Percentiles rank a stretch among this genome's conserved stretches.
phyloP scores from a whole-genome alignment of 1,140 invertebrate genomes.

The Trinorchestia longiramus region DNA sequence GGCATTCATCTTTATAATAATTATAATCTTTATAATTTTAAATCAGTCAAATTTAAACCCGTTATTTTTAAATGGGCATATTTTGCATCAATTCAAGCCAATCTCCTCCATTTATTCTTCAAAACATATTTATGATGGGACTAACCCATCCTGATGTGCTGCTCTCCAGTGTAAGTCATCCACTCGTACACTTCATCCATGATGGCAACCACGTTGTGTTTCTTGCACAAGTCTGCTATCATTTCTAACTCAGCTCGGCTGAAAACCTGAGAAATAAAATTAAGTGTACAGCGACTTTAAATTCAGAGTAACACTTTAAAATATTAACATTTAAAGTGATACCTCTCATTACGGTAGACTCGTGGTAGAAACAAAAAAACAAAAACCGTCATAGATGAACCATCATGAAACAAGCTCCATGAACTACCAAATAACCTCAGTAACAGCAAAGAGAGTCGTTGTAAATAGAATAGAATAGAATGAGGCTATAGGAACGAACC shows the following conservation, averaged over 20 bases:
- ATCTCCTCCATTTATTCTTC: not conserved
- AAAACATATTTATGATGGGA: not conserved
- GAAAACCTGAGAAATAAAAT: constrained; percentile 76
- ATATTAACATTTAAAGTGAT: too few relatives aligned
- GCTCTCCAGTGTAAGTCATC: constrained; percentile 73
- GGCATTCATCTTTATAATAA: too few relatives aligned
- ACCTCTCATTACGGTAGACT: too few relatives aligned
- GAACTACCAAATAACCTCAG: too few relatives aligned
- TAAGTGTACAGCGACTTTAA: not conserved
- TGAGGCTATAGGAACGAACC: too few relatives aligned
- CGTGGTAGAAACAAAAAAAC: not conserved
- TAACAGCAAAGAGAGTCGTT: too few relatives aligned
- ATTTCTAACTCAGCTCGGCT: constrained; percentile 74
- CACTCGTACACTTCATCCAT: constrained; percentile 99
- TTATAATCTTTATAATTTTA: too few relatives aligned
- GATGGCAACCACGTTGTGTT: constrained; percentile 91
- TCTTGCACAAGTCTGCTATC: constrained; percentile 90
- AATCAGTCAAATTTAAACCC: too few relatives aligned
- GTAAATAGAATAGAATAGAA: too few relatives aligned
- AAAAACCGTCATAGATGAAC: not conserved
- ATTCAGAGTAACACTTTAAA: too few relatives aligned
- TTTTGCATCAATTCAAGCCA: not conserved
- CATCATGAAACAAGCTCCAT: too few relatives aligned
- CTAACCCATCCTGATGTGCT: constrained; percentile 66
- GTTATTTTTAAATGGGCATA: not conserved